Evolutionary conservation across 2,888 invertebrate species (phyloP).

Genomic region (Chrysolina haemoptera): DNA sequence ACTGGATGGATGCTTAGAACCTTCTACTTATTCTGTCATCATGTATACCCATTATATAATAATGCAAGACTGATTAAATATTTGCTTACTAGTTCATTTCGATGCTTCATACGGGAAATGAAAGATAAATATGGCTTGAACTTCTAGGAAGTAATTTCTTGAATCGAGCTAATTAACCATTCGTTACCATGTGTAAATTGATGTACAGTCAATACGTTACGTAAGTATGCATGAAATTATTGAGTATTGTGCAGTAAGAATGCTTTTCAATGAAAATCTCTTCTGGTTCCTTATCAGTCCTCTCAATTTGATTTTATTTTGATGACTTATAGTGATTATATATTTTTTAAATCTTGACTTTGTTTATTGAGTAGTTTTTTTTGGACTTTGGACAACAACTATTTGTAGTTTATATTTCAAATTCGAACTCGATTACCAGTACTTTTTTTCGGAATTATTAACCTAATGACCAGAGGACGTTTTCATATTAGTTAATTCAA

Average conservation of each 20-base stretch:
- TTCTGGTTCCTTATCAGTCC: not conserved
- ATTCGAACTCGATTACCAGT: no score
- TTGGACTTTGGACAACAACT: no score
- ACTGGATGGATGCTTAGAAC: conserved; percentile 43
- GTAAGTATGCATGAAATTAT: not conserved
- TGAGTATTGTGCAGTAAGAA: not conserved
- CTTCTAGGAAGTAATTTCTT: not conserved
- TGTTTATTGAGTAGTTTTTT: no score
- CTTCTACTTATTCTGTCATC: conserved; percentile 49
- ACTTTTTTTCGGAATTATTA: no score
- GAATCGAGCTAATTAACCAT: no score
- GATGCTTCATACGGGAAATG: conserved; percentile 26
- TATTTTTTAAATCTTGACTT: no score
- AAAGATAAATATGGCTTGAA: not conserved
- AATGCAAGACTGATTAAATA: conserved; percentile 58
- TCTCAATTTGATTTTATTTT: no score
- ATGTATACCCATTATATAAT: conserved; percentile 57
- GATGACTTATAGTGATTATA: no score
- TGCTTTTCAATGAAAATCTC: conserved; percentile 3
- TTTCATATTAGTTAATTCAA: conserved; percentile 20
- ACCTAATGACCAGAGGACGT: not conserved
- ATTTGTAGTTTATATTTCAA: no score
- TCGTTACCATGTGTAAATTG: conserved; percentile 14
- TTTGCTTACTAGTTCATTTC: conserved; percentile 40
- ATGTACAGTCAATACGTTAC: conserved; percentile 2